Percentiles rank a stretch among this genome's conserved stretches.
Evolutionary conservation across 2,797 vertebrate species (phyloP).

Genomic region (Eremophila alpestris): DNA sequence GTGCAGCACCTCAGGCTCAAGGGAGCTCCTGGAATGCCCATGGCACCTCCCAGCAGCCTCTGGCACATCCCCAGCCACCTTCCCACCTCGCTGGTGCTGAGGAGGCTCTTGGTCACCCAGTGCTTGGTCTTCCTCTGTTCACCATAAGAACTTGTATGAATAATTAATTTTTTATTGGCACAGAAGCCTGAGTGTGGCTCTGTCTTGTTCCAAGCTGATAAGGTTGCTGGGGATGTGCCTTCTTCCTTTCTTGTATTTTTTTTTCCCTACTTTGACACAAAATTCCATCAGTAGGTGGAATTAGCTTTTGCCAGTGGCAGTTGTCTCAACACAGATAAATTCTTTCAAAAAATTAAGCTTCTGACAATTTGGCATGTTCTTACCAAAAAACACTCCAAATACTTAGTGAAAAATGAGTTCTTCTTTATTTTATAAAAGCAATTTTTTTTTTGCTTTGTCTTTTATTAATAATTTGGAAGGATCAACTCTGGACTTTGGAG

Average conservation of each 20-base stretch:
- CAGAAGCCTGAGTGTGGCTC: not conserved
- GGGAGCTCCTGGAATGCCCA: not conserved
- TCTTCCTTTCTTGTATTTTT: not conserved
- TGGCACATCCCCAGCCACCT: not conserved
- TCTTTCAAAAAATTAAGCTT: not conserved
- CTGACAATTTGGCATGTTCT: not conserved
- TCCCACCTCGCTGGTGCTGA: not conserved
- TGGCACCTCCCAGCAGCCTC: not conserved
- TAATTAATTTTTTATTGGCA: conserved; percentile 10
- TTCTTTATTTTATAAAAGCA: not conserved
- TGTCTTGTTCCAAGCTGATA: conserved; percentile 8
- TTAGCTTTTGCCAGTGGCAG: not conserved
- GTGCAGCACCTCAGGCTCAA: not conserved
- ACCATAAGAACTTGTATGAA: not conserved
- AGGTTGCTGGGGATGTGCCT: not conserved
- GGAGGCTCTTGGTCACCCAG: not conserved
- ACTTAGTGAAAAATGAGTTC: not conserved
- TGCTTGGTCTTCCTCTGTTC: not conserved
- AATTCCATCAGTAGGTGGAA: conserved; percentile 15
- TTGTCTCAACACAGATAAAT: not conserved
- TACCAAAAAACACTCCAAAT: not conserved
- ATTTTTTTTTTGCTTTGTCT: not conserved
- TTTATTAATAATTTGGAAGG: not conserved
- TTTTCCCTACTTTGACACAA: not conserved
- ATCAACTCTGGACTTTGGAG: not conserved